Base-by-base conservation (phyloP, 2,113 vertebrate genomes). In the Gopherus evgoodei region DNA sequence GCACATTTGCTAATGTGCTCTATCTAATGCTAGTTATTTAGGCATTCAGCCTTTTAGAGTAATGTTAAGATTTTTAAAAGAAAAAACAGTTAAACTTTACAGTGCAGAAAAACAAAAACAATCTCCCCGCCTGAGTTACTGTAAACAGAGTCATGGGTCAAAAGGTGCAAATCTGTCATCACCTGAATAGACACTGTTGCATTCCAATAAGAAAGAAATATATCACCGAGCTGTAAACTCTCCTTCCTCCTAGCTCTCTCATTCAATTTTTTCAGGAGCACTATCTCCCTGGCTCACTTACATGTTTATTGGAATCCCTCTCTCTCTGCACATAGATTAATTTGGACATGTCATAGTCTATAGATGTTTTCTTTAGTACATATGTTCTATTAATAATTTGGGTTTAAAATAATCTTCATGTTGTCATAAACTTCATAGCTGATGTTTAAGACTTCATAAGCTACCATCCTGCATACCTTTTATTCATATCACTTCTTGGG, bases 71-170 rank as follows among this genome's bases (percentile, higher is more conserved):
- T 88, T 87, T 84, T 65, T 47, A 12, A 79, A 72, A n/a, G 27
- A 87, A 81, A 52, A n/a, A 2, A 4, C 0, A 84, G 87, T 91
- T 81, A 52, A 91, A 56, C 47, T 91, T 6, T 44, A 17, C 93
- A 90, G 11, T 22, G 69, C 17, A 78, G 31, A 92, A 90, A 6
- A 0, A 2, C 65, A 72, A 22, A n/a, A 0, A 1, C 31, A n/a
- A 19, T 1, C 9, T 8, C 59, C 29, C 7, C 62, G 7, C 65
- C 16, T 3, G 31, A 21, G 8, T 22, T 4, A 35, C 6, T 35
- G 11, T 75, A 90, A 94, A 87, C 13, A 83, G 84, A 31, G 10
- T 14, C 69, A 21, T 5, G 11, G 56, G 54, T 47, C 85, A 91
- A 92, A 42, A 91, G 75, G 17, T 69, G 54, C 1, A 54, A 81